A percentile compares a stretch with the other conserved stretches of the same genome.
Evolutionary conservation across 2,797 vertebrate species (phyloP).

Genomic region (Leptodactylus fallax): DNA sequence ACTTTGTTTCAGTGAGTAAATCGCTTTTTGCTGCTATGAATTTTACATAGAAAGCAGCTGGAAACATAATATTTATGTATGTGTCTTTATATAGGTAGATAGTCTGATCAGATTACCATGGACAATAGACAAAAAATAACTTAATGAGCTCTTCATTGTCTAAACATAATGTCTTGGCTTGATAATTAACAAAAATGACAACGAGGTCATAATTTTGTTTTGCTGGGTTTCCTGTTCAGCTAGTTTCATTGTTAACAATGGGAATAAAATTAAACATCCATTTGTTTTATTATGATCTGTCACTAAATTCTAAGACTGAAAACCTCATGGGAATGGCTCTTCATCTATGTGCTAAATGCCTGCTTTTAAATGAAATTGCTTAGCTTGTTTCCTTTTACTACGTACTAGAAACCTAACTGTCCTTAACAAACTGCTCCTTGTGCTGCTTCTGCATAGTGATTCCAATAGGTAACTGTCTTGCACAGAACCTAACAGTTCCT

Average conservation of each 20-base stretch:
- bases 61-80: neutral
- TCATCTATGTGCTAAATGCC: neutral
- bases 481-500: neutral
- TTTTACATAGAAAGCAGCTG: neutral
- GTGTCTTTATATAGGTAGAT: neutral
- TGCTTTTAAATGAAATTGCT: slow-evolving; percentile 40
- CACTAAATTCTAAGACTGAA: neutral
- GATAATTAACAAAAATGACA: neutral
- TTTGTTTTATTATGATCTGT: slow-evolving; percentile 20
- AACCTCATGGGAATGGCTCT: neutral
- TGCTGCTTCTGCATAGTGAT: neutral
- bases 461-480: slow-evolving; percentile 6
- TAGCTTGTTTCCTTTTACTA: slow-evolving; percentile 38
- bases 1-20: too few species aligned
- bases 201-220: neutral
- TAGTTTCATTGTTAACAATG: neutral
- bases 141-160: neutral
- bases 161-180: neutral
- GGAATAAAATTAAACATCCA: slow-evolving; percentile 32
- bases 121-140: neutral
- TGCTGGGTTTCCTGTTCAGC: neutral
- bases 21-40: neutral
- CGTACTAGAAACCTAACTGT: slow-evolving; percentile 35
- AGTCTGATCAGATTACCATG: too few species aligned
- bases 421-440: slow-evolving; percentile 18